Conservation (phyloP, 2,113 vertebrate genomes). For the Triplophysa dalaica region DNA sequence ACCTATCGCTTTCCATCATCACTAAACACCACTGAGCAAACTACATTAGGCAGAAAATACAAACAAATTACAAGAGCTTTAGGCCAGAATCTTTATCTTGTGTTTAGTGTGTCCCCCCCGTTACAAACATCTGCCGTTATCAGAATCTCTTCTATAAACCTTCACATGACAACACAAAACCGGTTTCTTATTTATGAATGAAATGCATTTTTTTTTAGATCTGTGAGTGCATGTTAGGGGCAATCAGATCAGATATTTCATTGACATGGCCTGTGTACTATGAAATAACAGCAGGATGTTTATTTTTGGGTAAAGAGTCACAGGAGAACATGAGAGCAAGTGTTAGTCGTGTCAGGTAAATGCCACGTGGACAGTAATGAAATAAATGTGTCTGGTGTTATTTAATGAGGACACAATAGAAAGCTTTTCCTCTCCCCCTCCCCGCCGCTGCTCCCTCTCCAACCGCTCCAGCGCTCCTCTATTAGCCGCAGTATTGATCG, state of each 20-base stretch:
- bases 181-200: too few species aligned
- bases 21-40: constrained; percentile 81
- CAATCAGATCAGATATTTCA: neutral
- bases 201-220: too few species aligned
- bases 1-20: constrained; percentile 79
- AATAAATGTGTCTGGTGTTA: neutral
- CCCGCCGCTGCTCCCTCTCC: constrained; percentile 46
- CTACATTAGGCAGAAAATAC: constrained; percentile 82
- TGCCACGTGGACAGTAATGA: neutral
- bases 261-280: neutral
- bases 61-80: constrained; percentile 80
- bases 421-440: constrained; percentile 47
- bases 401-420: constrained; percentile 22
- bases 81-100: constrained; percentile 78
- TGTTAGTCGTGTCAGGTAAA: neutral
- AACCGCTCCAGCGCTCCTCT: constrained; percentile 58
- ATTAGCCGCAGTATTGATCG: constrained; percentile 70
- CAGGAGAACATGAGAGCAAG: neutral
- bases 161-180: constrained; percentile 56
- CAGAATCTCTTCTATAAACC: constrained; percentile 69
- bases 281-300: too few species aligned
- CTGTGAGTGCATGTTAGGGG: too few species aligned
- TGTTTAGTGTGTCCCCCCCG: constrained; percentile 72
- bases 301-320: neutral
- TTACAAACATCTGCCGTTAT: constrained; percentile 75